Percentiles rank a stretch among this genome's conserved stretches.
Conservation (phyloP, 2,888 invertebrate species). For the Sesamia inferens region DNA sequence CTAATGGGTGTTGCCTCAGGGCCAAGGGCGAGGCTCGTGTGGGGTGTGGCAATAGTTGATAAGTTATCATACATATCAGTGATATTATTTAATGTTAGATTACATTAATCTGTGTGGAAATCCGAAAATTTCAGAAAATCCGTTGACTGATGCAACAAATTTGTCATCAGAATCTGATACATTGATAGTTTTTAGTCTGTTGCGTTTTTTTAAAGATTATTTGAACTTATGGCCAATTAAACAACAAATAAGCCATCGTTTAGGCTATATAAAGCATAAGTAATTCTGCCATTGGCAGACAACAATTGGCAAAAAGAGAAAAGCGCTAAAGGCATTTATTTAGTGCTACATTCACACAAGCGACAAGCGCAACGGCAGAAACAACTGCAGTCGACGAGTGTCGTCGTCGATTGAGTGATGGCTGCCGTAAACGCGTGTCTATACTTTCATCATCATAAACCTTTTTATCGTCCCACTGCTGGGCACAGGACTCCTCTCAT, state of each 20-base stretch:
- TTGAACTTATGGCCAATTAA: too few species aligned
- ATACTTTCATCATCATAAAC: too few species aligned
- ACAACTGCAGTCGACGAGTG: too few species aligned
- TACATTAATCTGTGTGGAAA: not conserved
- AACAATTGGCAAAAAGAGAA: too few species aligned
- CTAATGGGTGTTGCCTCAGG: constrained; percentile 31
- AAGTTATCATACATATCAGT: constrained; percentile 18
- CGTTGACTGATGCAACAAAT: too few species aligned
- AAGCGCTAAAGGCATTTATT: not conserved
- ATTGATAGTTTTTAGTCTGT: not conserved
- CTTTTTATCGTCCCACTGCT: too few species aligned
- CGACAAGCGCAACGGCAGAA: too few species aligned
- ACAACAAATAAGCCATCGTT: not conserved
- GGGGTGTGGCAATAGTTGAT: constrained; percentile 21
- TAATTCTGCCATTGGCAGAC: not conserved
- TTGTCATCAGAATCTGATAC: not conserved
- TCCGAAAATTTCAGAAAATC: not conserved
- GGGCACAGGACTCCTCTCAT: too few species aligned
- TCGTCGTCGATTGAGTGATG: too few species aligned
- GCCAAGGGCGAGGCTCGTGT: constrained; percentile 24
- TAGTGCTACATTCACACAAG: too few species aligned
- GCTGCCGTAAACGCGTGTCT: too few species aligned
- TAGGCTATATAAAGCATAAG: not conserved
- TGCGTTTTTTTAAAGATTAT: not conserved
- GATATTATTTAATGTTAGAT: constrained; percentile 5